These are phyloP conservation scores for Periophthalmus magnuspinnatus DNA, from an alignment of 2,797 vertebrate genomes.

Conservation along the genomic window DNA sequence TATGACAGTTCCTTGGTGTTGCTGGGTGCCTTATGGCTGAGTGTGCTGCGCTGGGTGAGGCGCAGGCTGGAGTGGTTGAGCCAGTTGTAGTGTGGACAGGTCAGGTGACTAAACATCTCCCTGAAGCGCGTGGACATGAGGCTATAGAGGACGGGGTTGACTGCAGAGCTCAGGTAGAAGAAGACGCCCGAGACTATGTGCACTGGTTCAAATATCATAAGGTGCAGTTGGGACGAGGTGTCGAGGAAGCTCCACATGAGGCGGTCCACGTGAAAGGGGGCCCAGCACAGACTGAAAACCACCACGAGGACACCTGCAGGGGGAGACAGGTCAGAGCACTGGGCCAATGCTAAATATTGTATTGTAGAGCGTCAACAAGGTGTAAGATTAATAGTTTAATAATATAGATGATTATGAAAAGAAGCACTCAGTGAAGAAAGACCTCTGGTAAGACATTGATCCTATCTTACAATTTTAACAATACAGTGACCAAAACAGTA, in stretches of 20 bases:
- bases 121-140: constrained; percentile 92
- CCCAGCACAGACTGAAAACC: constrained; percentile 91
- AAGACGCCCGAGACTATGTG: constrained; percentile 86
- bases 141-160: constrained; percentile 92
- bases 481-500: too few relatives aligned
- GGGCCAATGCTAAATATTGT: neutral
- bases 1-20: neutral
- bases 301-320: constrained; percentile 86
- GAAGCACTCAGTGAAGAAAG: too few relatives aligned
- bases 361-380: too few relatives aligned
- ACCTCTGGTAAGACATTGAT: too few relatives aligned
- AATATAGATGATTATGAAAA: too few relatives aligned
- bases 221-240: constrained; percentile 65
- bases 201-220: constrained; percentile 75
- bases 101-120: constrained; percentile 85
- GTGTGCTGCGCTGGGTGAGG: constrained; percentile 72
- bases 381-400: too few relatives aligned
- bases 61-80: constrained; percentile 52
- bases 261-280: constrained; percentile 88
- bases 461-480: too few relatives aligned
- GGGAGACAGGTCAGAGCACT: neutral
- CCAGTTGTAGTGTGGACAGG: constrained; percentile 60
- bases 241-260: constrained; percentile 88
- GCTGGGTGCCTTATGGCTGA: constrained; percentile 54
- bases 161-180: constrained; percentile 89